Conservation (phyloP, 2,113 vertebrate species). For the Cepphus grylle region DNA sequence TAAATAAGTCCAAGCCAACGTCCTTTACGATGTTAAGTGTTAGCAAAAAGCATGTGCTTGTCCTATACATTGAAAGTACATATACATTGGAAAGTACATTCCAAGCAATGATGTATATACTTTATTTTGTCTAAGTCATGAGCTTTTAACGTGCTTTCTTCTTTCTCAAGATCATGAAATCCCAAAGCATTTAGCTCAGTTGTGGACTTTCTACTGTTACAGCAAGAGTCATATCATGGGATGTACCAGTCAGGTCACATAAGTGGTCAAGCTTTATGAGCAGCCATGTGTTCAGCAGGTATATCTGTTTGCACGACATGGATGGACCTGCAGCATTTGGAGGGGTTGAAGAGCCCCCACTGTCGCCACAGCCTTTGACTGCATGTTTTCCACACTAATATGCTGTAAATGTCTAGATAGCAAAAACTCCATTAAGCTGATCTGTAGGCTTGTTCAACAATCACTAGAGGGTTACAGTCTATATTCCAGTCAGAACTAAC, state of each 20-base stretch:
- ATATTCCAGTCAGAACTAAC: neutral
- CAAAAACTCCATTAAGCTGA: neutral
- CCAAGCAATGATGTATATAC: neutral
- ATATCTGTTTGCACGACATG: neutral
- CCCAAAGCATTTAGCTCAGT: neutral
- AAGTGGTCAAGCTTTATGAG: neutral
- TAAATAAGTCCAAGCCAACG: neutral
- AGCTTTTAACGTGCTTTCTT: neutral
- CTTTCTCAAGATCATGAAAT: neutral
- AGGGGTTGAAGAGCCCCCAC: neutral
- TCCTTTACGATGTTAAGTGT: neutral
- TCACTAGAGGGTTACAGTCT: neutral
- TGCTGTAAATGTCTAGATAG: neutral
- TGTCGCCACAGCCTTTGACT: neutral
- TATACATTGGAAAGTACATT: too few relatives aligned
- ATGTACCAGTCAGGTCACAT: neutral
- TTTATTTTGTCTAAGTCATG: neutral
- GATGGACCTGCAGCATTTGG: neutral
- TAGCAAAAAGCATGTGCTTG: neutral
- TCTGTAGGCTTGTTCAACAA: neutral
- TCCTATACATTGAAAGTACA: neutral
- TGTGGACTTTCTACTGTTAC: neutral
- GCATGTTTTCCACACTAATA: neutral
- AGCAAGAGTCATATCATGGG: neutral
- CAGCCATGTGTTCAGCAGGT: neutral